Percentiles rank a stretch among this genome's conserved stretches.
These are phyloP conservation scores for Aeoliscus strigatus DNA, from an alignment of 2,797 vertebrate genomes.

Conservation along the genomic window DNA sequence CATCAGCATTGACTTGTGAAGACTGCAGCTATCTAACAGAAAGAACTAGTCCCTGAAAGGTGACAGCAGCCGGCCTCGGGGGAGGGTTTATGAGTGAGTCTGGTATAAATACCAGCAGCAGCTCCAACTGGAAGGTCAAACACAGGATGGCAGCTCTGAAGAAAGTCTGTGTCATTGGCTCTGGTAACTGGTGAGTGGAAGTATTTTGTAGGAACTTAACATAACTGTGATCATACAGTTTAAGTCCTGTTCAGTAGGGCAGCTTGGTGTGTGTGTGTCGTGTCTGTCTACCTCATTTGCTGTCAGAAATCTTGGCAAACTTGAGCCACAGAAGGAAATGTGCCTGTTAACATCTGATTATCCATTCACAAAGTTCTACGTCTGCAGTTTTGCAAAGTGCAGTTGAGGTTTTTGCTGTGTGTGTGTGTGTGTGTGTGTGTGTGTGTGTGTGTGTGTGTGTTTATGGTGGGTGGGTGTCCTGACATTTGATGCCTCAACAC, in stretches of 20 bases:
- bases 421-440: background rate
- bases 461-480: no score
- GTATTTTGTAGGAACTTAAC: background rate
- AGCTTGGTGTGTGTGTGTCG: background rate
- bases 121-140: slow-evolving; percentile 31
- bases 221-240: no score
- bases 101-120: slow-evolving; percentile 64
- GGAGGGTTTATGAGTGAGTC: slow-evolving; percentile 38
- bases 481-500: slow-evolving; percentile 15
- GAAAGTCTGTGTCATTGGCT: slow-evolving; percentile 89
- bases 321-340: background rate
- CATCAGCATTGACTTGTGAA: background rate
- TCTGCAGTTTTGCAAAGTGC: slow-evolving; percentile 7
- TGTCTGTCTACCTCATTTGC: background rate
- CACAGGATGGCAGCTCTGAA: slow-evolving; percentile 66
- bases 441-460: background rate
- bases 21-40: background rate
- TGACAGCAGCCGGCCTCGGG: slow-evolving; percentile 38
- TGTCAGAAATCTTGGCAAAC: slow-evolving; percentile 10
- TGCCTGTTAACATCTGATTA: slow-evolving; percentile 1
- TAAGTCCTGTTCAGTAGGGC: no score
- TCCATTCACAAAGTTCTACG: slow-evolving; percentile 20
- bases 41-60: slow-evolving; percentile 4
- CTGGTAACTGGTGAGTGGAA: slow-evolving; percentile 90
- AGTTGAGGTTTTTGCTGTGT: slow-evolving; percentile 1